phyloP scores from a whole-genome alignment of 2,797 vertebrate genomes.

The Pelochelys cantorii region DNA sequence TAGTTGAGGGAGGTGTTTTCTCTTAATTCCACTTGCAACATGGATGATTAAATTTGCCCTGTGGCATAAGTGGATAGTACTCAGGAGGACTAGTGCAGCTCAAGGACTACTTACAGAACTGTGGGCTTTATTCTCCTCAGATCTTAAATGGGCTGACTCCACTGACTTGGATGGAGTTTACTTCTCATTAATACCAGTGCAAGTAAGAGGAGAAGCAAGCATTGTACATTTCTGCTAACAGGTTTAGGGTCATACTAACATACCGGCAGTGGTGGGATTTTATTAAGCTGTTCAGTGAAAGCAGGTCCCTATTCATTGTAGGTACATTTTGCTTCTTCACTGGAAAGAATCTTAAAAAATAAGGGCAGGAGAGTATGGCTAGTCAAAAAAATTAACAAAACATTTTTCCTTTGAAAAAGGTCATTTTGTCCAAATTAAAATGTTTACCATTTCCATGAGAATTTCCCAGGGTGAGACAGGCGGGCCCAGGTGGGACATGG shows the following conservation, averaged over 20 bases:
- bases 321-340: background rate
- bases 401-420: background rate
- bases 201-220: constrained; percentile 29
- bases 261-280: background rate
- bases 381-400: background rate
- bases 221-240: background rate
- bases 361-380: background rate
- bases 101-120: background rate
- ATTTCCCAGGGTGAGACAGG: background rate
- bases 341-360: rapidly evolving
- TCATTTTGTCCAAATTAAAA: background rate
- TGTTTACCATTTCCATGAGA: background rate
- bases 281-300: background rate
- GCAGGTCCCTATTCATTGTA: background rate
- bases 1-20: background rate
- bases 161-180: background rate
- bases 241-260: background rate
- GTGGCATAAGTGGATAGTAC: background rate
- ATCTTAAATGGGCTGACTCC: background rate
- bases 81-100: background rate
- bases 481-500: background rate
- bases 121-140: background rate
- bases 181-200: background rate
- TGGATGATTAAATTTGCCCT: background rate
- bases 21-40: background rate